A percentile compares a stretch with the other conserved stretches of the same genome.
Evolutionary conservation across 2,888 invertebrate genomes (phyloP).

Genomic region (Sinohyriopsis cumingii): DNA sequence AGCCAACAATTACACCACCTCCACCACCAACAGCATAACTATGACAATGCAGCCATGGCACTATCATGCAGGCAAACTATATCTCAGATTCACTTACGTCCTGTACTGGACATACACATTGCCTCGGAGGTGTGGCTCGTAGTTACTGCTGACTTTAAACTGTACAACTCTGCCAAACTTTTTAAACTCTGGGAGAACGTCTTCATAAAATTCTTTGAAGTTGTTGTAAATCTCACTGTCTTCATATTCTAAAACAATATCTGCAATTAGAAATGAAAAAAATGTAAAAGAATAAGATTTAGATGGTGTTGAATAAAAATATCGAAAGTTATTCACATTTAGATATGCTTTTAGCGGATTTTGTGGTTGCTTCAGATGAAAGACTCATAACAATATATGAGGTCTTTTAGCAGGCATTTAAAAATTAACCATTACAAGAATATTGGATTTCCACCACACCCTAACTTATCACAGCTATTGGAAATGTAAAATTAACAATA

Average conservation of each 20-base stretch:
- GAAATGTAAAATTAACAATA: no score
- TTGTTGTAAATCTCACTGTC: slow-evolving; percentile 85
- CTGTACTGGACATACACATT: slow-evolving; percentile 90
- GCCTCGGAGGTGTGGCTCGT: slow-evolving; percentile 88
- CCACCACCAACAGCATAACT: background rate
- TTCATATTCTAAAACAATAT: slow-evolving; percentile 87
- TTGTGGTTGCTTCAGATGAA: no score
- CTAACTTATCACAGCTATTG: no score
- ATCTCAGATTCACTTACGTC: slow-evolving; percentile 56
- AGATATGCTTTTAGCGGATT: background rate
- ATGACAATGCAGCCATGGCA: background rate
- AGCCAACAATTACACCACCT: no score
- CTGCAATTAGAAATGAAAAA: slow-evolving; percentile 67
- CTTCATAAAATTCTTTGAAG: slow-evolving; percentile 88
- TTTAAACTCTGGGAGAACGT: slow-evolving; percentile 88
- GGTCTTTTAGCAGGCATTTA: no score
- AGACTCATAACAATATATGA: background rate
- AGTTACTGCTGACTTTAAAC: slow-evolving; percentile 86
- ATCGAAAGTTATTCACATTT: background rate
- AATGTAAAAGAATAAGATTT: background rate
- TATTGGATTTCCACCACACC: no score
- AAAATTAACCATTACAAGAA: no score
- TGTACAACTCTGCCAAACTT: slow-evolving; percentile 72
- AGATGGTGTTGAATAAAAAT: background rate
- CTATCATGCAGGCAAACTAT: background rate